A percentile compares a stretch with the other conserved stretches of the same genome.
These are phyloP conservation scores for Cinara cedri DNA, from an alignment of 2,888 invertebrate genomes.

Conservation along the genomic window DNA sequence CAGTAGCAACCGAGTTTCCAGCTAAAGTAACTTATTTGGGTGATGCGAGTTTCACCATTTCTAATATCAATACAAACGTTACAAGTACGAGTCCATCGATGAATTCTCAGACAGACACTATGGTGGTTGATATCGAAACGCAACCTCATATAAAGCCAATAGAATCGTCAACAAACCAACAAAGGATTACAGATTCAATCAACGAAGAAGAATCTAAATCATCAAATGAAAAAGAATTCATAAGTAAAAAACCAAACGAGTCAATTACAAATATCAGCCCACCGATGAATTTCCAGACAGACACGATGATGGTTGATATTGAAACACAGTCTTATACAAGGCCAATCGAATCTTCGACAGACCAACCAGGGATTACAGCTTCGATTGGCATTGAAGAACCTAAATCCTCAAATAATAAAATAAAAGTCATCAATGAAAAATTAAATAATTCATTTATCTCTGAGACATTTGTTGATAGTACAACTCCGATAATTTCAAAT, in stretches of 20 bases:
- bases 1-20: conserved; percentile 41
- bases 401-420: conserved; percentile 21
- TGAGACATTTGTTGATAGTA: neutral
- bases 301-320: conserved; percentile 31
- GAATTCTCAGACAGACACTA: conserved; percentile 47
- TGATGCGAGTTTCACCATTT: conserved; percentile 50
- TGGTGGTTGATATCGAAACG: conserved; percentile 34
- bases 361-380: conserved; percentile 8
- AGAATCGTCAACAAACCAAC: conserved; percentile 36
- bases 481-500: conserved; percentile 1
- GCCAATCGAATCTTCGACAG: conserved; percentile 31
- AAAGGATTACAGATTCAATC: neutral
- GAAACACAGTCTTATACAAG: conserved; percentile 24
- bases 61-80: conserved; percentile 26
- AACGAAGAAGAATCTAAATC: conserved; percentile 2
- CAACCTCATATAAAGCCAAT: conserved; percentile 17
- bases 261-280: conserved; percentile 23
- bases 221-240: conserved; percentile 11
- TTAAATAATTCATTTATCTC: neutral
- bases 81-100: conserved; percentile 41
- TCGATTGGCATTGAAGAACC: neutral
- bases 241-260: neutral
- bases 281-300: conserved; percentile 52
- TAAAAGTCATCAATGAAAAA: neutral
- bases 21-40: conserved; percentile 40